Evolutionary conservation across 2,113 vertebrate species (phyloP).

Genomic region (Heliornis fulica): DNA sequence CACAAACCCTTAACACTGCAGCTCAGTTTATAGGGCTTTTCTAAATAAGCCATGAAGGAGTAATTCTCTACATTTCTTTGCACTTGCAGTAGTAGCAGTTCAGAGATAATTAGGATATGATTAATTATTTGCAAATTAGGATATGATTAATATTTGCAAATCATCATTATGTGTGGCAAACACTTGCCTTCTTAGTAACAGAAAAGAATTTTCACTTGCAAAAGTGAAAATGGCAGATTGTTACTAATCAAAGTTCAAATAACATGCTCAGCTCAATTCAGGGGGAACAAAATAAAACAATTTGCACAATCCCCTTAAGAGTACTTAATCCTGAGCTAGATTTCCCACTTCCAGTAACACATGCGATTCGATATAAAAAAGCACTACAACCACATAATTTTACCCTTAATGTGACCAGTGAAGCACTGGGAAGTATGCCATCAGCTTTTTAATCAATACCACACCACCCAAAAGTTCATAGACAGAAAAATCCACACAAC

Average conservation of each 20-base stretch:
- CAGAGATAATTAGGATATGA: not conserved
- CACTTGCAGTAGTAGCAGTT: not conserved
- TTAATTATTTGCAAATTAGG: not conserved
- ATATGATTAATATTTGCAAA: not conserved
- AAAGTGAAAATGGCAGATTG: not conserved
- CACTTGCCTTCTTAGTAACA: not conserved
- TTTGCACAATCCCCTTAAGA: not conserved
- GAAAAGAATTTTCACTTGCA: not conserved
- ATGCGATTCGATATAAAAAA: not conserved
- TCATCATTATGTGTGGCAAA: not conserved
- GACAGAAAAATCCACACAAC: not conserved
- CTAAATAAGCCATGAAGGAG: not conserved
- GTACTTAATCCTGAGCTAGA: not conserved
- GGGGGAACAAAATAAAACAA: not conserved
- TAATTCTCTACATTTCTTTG: not conserved
- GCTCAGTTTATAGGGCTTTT: not conserved
- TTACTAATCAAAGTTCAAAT: not conserved
- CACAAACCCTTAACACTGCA: not conserved
- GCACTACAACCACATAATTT: not conserved
- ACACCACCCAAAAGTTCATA: not conserved
- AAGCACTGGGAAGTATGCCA: not conserved
- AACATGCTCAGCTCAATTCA: not conserved
- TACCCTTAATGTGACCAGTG: not conserved
- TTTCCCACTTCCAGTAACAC: not conserved
- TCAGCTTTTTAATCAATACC: slow-evolving; percentile 7